Evolutionary conservation across 2,797 vertebrate genomes (phyloP).

Genomic region (Vespertilio murinus): DNA sequence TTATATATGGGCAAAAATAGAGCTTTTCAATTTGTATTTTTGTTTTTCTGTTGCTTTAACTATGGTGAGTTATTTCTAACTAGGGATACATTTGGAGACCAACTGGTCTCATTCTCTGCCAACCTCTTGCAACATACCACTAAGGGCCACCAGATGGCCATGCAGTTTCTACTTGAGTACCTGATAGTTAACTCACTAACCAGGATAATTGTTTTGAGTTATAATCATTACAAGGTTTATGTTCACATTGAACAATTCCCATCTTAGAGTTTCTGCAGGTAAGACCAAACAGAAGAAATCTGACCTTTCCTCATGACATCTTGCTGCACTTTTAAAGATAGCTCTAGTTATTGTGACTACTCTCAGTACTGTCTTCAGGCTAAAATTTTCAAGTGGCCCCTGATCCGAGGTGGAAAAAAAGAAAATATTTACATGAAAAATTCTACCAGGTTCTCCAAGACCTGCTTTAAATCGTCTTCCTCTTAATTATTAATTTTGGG

Average conservation of each 20-base stretch:
- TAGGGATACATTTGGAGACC: neutral
- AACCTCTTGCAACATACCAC: neutral
- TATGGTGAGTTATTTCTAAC: neutral
- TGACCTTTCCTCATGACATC: neutral
- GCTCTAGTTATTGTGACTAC: neutral
- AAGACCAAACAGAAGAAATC: neutral
- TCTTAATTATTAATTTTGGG: neutral
- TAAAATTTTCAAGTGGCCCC: neutral
- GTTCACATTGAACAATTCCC: neutral
- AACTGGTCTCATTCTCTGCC: neutral
- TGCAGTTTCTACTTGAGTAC: neutral
- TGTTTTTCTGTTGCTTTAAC: neutral
- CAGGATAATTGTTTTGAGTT: neutral
- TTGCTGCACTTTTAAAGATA: neutral
- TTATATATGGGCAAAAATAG: neutral
- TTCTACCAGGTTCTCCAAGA: neutral
- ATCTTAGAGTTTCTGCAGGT: neutral
- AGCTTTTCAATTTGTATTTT: neutral
- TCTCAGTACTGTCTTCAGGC: neutral
- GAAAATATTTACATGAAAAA: neutral
- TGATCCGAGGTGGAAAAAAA: slow-evolving; percentile 2
- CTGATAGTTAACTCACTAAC: neutral
- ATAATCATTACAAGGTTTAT: neutral
- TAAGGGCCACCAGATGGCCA: neutral
- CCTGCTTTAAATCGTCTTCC: neutral